Percentiles rank a stretch among this genome's conserved stretches.
These are phyloP conservation scores for Crepidodera aurea DNA, from an alignment of 2,888 invertebrate genomes.

Conservation along the genomic window DNA sequence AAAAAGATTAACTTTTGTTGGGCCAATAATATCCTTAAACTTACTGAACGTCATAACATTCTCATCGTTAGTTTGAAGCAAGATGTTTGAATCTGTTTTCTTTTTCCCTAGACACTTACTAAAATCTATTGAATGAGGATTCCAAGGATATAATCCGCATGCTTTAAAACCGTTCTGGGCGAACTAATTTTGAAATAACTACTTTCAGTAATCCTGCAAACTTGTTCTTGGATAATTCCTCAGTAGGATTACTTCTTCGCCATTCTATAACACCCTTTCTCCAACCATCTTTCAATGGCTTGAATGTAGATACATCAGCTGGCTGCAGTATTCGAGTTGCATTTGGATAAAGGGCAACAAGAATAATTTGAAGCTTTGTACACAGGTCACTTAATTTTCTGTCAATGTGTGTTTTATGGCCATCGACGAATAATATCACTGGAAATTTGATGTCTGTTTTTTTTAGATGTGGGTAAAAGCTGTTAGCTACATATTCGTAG, in stretches of 20 bases:
- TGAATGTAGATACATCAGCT: constrained; percentile 48
- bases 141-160: constrained; percentile 37
- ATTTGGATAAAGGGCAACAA: constrained; percentile 48
- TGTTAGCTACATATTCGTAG: constrained; percentile 32
- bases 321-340: constrained; percentile 40
- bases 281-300: constrained; percentile 45
- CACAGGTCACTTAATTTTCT: constrained; percentile 31
- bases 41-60: constrained; percentile 17
- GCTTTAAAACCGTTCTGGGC: constrained; percentile 34
- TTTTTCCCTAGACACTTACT: constrained; percentile 32
- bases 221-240: no score
- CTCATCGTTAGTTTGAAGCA: constrained; percentile 3
- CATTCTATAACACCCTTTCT: constrained; percentile 48
- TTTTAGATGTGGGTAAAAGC: constrained; percentile 21
- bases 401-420: constrained; percentile 29
- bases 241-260: constrained; percentile 44
- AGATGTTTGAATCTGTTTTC: constrained; percentile 13
- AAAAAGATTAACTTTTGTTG: constrained; percentile 13
- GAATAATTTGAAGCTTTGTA: constrained; percentile 35
- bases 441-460: constrained; percentile 18
- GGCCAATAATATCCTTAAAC: constrained; percentile 31
- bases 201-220: constrained; percentile 16
- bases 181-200: constrained; percentile 14
- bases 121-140: constrained; percentile 28
- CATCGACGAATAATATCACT: constrained; percentile 30